Evolutionary conservation across 64 coral and sea anemone species (phyloP), one percentile per base, ranked within the genome.

Genomic region (Anthopleura sola): DNA sequence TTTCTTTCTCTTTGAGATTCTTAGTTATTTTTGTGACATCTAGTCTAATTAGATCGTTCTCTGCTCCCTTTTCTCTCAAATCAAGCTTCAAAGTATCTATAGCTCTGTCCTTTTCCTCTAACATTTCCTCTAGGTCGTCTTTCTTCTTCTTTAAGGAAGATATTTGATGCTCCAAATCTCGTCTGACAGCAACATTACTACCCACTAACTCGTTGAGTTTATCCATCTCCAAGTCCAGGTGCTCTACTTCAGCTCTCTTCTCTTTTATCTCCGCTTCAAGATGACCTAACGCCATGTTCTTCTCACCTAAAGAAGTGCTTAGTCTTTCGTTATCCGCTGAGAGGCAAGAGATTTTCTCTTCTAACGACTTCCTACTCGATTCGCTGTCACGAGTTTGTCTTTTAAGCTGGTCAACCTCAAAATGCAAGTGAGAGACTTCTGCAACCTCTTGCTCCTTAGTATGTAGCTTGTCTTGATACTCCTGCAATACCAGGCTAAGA

Each of bases 21-120:
- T 92, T 92, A 10, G 23, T 87, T 15, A 97, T 51, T 55, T 86
- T 92, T 46, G 87, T 86, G 24, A 97, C 68, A 51, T 97, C 94
- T 36, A 97, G 58, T 71, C 88, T 83, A 21, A 97, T 50, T 10
- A 97, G 81, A 82, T 97, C 94, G 32, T 89, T 87, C 55, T 97
- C 77, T 28, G 94, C 68, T 23, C 94, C 94, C 77, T 93, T 97
- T 37, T 97, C 94, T 54, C 87, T 83, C 20, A 97, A 33, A 75
- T 97, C 94, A 36, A 97, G 87, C 74, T 97, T 87, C 28, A 97
- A 68, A 33, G 88, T 88, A 87, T 88, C 87, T 49, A 97, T 58
- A 55, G 91, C 77, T 18, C 84, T 86, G 10, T 97, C 94, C 39
- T 90, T 90, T 2, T 83, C 44, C 16, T 89, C 78, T 66, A 97